phyloP scores from a whole-genome alignment of 2,888 invertebrate genomes.

The Bimastos eiseni region DNA sequence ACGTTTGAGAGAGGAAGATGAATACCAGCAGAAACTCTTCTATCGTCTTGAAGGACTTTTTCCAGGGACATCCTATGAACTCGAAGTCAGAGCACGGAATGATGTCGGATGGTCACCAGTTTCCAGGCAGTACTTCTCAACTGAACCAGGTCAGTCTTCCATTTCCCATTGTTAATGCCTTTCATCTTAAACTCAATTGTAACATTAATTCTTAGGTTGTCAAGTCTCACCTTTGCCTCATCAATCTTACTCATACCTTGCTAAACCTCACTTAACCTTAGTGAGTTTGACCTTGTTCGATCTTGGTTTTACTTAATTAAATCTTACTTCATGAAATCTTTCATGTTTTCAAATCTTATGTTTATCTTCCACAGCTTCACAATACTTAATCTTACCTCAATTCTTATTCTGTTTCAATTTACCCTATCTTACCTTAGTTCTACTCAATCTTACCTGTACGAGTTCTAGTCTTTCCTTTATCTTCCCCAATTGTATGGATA shows the following conservation, averaged over 20 bases:
- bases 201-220: neutral
- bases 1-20: conserved; percentile 36
- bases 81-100: conserved; percentile 42
- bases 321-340: neutral
- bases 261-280: neutral
- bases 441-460: neutral
- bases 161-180: too few relatives aligned
- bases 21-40: conserved; percentile 33
- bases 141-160: neutral
- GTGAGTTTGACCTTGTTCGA: neutral
- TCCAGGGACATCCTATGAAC: conserved; percentile 40
- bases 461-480: neutral
- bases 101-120: conserved; percentile 41
- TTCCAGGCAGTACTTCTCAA: neutral
- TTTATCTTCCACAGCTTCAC: neutral
- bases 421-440: neutral
- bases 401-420: neutral
- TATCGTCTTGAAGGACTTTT: conserved; percentile 40
- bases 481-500: neutral
- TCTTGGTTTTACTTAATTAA: neutral
- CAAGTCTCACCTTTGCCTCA: neutral
- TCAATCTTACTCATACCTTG: neutral
- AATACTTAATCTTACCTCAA: neutral
- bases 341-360: neutral
- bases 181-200: too few relatives aligned